Base-by-base conservation (phyloP, 2,113 vertebrate species). In the Actenoides hombroni region DNA sequence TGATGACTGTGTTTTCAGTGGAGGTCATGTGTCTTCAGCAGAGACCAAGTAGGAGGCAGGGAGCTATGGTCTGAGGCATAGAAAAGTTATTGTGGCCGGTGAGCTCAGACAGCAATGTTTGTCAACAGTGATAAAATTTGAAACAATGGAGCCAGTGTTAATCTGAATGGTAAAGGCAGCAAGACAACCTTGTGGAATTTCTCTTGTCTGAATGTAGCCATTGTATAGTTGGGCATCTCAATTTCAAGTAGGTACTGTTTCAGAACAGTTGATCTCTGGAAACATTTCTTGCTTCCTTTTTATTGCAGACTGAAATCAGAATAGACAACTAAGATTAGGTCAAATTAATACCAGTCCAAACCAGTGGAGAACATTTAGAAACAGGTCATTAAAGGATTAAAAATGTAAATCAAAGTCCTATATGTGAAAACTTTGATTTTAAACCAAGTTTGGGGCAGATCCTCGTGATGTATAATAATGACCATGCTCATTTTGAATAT, bases 121-220 rank as follows among this genome's bases (percentile, higher is more conserved):
- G 63, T 65, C 90, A 69, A 3, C 37, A 33, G 37, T 19, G 29
- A 42, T 77, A 56, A 44, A 31, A 60, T 59, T 48, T 51, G 39
- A 65, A 74, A 49, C 51, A 25, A 6, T 29, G 21, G 21, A 91
- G 44, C 35, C n/a, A 84, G 65, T 31, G 8, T 79, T 89, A 57
- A 71, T 71, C 48, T 57, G 51, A 81, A 61, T 17, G 13, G 12
- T 48, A 37, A 60, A 84, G 60, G 59, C 40, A 83, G 77, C 51
- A 40, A 53, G 69, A 54, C 25, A 49, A 21, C 59, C 46, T 71
- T 49, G 20, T 57, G 64, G 76, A 70, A 26, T 83, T 86, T 70
- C 5, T 70, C n/a, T 17, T 84, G 26, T 40, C 1, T 0, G 1
- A 87, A 37, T 73, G 57, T 24, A 83, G 33, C 57, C 3, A 0